Evolutionary conservation across 2,797 vertebrate genomes (phyloP), one percentile per base, ranked within the genome.

Genomic region (Hydrocynus forskahlii): DNA sequence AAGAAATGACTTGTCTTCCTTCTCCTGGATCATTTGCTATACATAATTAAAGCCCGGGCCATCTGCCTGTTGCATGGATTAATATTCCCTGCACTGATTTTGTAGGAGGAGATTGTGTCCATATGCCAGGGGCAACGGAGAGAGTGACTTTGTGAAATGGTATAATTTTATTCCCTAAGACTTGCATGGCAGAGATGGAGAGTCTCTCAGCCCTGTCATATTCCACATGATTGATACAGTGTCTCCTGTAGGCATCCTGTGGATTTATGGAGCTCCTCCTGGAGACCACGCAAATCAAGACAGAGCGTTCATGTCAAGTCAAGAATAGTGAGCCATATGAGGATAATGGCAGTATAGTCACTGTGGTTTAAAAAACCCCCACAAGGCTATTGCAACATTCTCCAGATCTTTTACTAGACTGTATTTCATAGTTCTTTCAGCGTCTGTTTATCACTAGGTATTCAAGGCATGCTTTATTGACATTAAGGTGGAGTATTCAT

Each of bases 51-150:
- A 83, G 76, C 68, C 78, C 48, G 5, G 60, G 80, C 66, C 78
- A 70, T 88, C 82, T 86, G 79, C 76, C 68, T 83, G 62, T 85
- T 52, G 77, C 78, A 71, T 64, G 52, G 76, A 88, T 86, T 84
- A 72, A 81, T 82, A 86, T 86, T 76, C 83, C 82, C 74, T 76
- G 67, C 81, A 78, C 83, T 78, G 85, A 85, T 88, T 76, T 86
- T 72, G 68, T 64, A 54, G 72, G 78, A 83, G 79, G 70, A 82
- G 83, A 85, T 80, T 78, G 76, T 59, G 67, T 82, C 74, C 78
- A 81, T 82, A 76, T 81, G 79, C 81, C 59, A 45, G 62, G 59
- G 78, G 81, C 79, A 16, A 75, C 13, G 48, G 35, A 73, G 80
- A 59, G 60, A 63, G 40, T 45, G 64, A 52, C 25, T 80, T 78